These are phyloP conservation scores for Chlorospingus semifuscus DNA, from an alignment of 2,797 vertebrate genomes.

Conservation along the genomic window DNA sequence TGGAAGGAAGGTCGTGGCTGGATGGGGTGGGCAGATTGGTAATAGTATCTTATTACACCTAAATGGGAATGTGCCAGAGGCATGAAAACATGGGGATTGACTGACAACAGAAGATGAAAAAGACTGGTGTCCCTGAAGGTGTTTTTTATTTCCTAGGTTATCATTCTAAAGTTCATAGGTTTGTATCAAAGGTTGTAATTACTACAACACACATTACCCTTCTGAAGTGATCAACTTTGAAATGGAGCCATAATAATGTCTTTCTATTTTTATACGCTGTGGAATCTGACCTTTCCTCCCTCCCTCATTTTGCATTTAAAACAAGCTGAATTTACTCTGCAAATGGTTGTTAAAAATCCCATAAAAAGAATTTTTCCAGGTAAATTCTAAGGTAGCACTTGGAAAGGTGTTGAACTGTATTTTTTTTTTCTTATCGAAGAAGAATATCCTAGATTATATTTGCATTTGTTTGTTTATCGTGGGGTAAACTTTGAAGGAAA, in stretches of 20 bases:
- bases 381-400: background rate
- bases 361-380: background rate
- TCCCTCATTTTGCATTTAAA: background rate
- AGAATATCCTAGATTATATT: background rate
- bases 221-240: background rate
- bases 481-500: background rate
- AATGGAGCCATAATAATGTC: background rate
- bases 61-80: background rate
- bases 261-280: background rate
- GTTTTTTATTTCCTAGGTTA: background rate
- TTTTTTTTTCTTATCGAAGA: background rate
- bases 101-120: background rate
- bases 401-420: background rate
- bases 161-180: background rate
- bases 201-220: background rate
- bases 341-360: background rate
- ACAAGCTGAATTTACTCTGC: background rate
- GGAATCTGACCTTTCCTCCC: slow-evolving; percentile 31
- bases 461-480: background rate
- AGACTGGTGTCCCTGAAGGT: background rate
- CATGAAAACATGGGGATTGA: background rate
- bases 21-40: background rate
- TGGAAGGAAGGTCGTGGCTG: background rate
- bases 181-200: slow-evolving; percentile 4
- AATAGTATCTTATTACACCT: background rate